Percentiles rank a stretch among this genome's conserved stretches.
These are phyloP conservation scores for Aspiorhynchus laticeps DNA, from an alignment of 2,113 vertebrate species.

Conservation along the genomic window DNA sequence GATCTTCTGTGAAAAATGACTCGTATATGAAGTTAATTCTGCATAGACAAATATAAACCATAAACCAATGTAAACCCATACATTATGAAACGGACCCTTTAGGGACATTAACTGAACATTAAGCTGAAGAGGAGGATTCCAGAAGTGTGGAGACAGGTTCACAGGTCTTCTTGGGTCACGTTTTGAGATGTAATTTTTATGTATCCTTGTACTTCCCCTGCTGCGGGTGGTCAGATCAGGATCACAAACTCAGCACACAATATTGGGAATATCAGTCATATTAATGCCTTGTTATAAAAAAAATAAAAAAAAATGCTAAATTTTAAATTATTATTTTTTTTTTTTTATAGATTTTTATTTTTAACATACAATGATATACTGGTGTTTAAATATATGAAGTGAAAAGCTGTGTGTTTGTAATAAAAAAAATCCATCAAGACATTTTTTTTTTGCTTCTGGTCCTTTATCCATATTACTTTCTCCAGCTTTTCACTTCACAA, in stretches of 20 bases:
- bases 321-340: too few relatives aligned
- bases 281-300: background rate
- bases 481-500: too few relatives aligned
- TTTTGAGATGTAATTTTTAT: background rate
- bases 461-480: too few relatives aligned
- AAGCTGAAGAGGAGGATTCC: conserved; percentile 62
- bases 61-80: conserved; percentile 2
- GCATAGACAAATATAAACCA: background rate
- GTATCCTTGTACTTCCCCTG: background rate
- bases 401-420: too few relatives aligned
- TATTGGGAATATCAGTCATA: background rate
- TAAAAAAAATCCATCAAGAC: too few relatives aligned
- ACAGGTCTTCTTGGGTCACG: conserved; percentile 14
- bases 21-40: background rate
- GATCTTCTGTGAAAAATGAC: background rate
- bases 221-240: conserved; percentile 35
- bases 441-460: too few relatives aligned
- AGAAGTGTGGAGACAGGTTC: conserved; percentile 61
- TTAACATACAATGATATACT: too few relatives aligned
- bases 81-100: conserved; percentile 60
- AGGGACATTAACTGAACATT: conserved; percentile 60
- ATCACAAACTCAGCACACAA: background rate
- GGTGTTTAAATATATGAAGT: too few relatives aligned
- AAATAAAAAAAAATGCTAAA: too few relatives aligned
- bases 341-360: too few relatives aligned